A percentile compares a stretch with the other conserved stretches of the same genome.
phyloP scores from a whole-genome alignment of 2,113 vertebrate genomes.

The Vanacampus margaritifer region DNA sequence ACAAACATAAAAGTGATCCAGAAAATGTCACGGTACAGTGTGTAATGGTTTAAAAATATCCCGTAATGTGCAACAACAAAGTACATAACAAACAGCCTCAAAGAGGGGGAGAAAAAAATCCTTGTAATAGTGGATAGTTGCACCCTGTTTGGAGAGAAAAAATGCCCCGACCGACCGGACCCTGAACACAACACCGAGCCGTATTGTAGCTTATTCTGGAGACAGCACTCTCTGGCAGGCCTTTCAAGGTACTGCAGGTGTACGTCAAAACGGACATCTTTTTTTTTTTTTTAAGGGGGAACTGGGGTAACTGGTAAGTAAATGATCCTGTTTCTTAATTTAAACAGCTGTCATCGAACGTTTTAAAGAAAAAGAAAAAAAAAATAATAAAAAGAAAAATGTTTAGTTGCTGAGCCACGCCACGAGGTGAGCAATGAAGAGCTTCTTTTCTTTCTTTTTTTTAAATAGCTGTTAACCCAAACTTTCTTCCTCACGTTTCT shows the following conservation, averaged over 20 bases:
- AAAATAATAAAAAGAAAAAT: background rate
- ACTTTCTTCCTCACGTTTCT: background rate
- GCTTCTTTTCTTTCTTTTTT: background rate
- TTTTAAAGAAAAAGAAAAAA: slow-evolving; percentile 5
- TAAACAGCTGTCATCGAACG: background rate
- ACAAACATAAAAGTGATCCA: slow-evolving; percentile 6
- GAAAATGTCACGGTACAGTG: slow-evolving; percentile 21
- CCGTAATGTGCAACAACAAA: slow-evolving; percentile 59
- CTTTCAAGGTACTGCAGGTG: slow-evolving; percentile 8
- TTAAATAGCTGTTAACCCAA: background rate
- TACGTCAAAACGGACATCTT: background rate
- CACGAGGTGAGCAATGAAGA: background rate
- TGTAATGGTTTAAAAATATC: slow-evolving; percentile 49
- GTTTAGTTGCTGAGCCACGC: background rate
- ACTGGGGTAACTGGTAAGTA: background rate
- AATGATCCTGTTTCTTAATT: background rate
- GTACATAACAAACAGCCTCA: slow-evolving; percentile 5
- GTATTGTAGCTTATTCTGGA: slow-evolving; percentile 53
- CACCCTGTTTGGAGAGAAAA: slow-evolving; percentile 63
- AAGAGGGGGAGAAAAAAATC: background rate
- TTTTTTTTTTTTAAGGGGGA: background rate
- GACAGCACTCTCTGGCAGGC: slow-evolving; percentile 47
- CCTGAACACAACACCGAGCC: slow-evolving; percentile 56
- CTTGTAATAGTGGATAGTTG: slow-evolving; percentile 36
- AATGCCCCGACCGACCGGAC: slow-evolving; percentile 59